Conservation (phyloP, 2,888 invertebrate genomes). For the Schrankia costaestrigalis region DNA sequence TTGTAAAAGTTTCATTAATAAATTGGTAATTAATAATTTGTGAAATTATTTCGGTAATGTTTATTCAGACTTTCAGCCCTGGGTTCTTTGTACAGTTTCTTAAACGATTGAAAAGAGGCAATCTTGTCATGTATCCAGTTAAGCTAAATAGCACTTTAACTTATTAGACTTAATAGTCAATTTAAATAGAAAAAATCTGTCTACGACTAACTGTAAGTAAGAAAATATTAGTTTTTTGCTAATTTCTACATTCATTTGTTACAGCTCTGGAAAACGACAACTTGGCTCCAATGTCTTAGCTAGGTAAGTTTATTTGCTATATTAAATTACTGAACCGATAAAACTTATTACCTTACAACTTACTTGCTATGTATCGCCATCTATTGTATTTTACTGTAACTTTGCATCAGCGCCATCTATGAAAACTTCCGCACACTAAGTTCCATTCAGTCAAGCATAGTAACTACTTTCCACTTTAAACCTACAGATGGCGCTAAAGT, state of each 20-base stretch:
- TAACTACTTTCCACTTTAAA: no score
- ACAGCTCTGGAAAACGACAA: slow-evolving; percentile 89
- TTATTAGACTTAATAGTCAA: no score
- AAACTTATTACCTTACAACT: background rate
- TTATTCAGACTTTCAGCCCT: no score
- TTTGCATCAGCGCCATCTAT: slow-evolving; percentile 50
- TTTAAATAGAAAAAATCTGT: no score
- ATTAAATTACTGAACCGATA: no score
- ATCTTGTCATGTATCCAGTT: no score
- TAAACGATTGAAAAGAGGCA: no score
- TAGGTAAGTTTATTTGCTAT: slow-evolving; percentile 79
- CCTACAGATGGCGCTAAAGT: slow-evolving; percentile 39
- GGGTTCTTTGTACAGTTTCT: no score
- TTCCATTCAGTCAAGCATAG: background rate
- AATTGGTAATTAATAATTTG: no score
- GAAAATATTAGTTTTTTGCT: background rate
- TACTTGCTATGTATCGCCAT: slow-evolving; percentile 1
- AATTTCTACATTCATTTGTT: slow-evolving; percentile 53
- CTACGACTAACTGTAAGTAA: background rate
- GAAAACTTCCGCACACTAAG: slow-evolving; percentile 7
- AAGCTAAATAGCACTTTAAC: no score
- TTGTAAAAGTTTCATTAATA: no score
- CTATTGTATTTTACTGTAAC: slow-evolving; percentile 4
- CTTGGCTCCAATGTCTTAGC: slow-evolving; percentile 93
- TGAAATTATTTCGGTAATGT: no score